Evolutionary conservation across 2,113 vertebrate species (phyloP).

Genomic region (Otus sunia): DNA sequence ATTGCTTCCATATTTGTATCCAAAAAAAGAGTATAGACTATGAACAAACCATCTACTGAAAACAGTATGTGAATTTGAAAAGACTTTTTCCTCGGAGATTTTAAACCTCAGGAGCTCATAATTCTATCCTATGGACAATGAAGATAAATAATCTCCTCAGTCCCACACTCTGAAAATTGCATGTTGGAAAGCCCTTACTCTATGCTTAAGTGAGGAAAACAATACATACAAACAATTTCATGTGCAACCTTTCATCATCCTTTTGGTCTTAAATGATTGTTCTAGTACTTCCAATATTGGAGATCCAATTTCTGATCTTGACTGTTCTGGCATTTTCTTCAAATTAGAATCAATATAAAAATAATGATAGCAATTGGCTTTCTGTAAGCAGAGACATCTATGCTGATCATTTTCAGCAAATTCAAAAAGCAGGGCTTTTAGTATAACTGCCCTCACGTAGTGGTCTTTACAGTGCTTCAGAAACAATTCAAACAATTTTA

Average conservation of each 20-base stretch:
- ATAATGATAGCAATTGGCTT: background rate
- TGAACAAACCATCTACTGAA: background rate
- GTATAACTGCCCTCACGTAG: background rate
- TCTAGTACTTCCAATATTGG: background rate
- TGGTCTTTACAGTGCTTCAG: background rate
- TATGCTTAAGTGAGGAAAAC: background rate
- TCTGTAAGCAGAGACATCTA: background rate
- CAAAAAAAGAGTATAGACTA: background rate
- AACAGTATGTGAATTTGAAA: background rate
- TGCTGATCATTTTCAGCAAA: background rate
- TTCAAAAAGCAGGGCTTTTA: background rate
- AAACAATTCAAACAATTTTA: background rate
- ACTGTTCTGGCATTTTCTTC: background rate
- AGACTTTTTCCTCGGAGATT: background rate
- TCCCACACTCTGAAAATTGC: background rate
- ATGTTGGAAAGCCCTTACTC: background rate
- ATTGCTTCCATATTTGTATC: constrained; percentile 62
- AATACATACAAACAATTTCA: background rate
- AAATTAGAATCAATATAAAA: constrained; percentile 2
- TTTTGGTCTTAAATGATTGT: background rate
- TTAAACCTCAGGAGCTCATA: background rate
- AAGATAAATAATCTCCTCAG: background rate
- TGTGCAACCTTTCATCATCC: background rate
- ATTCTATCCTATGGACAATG: background rate
- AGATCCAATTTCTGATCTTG: background rate